Base-by-base conservation (phyloP, 2,888 invertebrate genomes). In the Mimachlamys varia region DNA sequence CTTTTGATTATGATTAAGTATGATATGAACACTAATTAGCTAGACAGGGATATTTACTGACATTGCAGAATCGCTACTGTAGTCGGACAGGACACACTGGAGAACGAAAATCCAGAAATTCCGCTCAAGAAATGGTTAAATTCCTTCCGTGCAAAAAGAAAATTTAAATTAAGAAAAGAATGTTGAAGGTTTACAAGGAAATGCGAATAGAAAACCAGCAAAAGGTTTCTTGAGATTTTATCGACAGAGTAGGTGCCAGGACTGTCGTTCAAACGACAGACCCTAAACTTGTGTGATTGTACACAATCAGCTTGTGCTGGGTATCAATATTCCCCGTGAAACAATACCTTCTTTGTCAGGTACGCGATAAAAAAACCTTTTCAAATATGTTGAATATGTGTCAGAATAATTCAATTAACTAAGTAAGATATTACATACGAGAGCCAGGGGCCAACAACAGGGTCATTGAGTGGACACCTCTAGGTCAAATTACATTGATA, bases 371-470 rank as follows among this genome's bases (percentile, higher is more conserved):
- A 76, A 76, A 76, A 76, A 76, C 33, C 76, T 76, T 76, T 76
- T 76, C 5, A 76, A 76, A 76, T 76, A 76, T 76, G 76, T 33
- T 76, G 76, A 76, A 27, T 76, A 76, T 76, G 76, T 76, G 76
- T 76, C 76, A 76, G 76, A 13, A 76, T 76, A 76, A 76, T 76
- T 76, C 76, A 76, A 76, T 76, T 76, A 76, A 22, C 33, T 76
- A 76, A 76, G 76, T 76, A 76, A 76, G 4, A 33, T 12, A 76
- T 76, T 27, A 76, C 76, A 22, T 76, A 27, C 12, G 22, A 7
- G 12, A 76, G 12, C 33, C 27, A 27, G 76, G 76, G 76, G 7
- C 76, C 12, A 15, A 76, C 33, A 10, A 76, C 27, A 27, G 27
- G 5, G 15, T 15, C 27, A 27, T 15, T 2, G 5, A 22, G 76